phyloP scores from a whole-genome alignment of 2,888 invertebrate species.

The Netelia virgata region DNA sequence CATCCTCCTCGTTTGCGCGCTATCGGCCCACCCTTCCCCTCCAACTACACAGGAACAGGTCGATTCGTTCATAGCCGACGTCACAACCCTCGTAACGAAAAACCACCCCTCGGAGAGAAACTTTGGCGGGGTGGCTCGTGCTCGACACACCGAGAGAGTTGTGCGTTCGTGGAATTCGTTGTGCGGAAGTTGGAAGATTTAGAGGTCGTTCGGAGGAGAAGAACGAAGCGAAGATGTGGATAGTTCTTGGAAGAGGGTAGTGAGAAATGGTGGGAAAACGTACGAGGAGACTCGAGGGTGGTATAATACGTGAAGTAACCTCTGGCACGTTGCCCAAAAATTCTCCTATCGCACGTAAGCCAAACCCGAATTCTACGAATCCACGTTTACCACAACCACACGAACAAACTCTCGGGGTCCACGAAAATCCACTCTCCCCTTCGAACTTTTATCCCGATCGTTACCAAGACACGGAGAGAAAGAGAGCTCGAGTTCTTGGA shows the following conservation, averaged over 20 bases:
- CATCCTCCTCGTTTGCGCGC: slow-evolving; percentile 23
- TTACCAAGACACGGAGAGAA: slow-evolving; percentile 42
- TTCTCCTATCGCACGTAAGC: slow-evolving; percentile 41
- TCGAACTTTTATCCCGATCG: slow-evolving; percentile 61
- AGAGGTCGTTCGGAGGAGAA: slow-evolving; percentile 44
- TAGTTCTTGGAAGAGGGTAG: slow-evolving; percentile 20
- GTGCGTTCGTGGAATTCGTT: slow-evolving; percentile 46
- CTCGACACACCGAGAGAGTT: background rate
- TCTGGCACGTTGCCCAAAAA: slow-evolving; percentile 58
- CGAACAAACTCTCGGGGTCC: slow-evolving; percentile 29
- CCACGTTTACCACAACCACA: slow-evolving; percentile 40
- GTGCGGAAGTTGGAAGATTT: slow-evolving; percentile 55
- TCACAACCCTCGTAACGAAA: slow-evolving; percentile 41
- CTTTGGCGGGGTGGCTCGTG: slow-evolving; percentile 25
- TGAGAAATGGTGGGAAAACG: slow-evolving; percentile 32
- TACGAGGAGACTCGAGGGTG: slow-evolving; percentile 32
- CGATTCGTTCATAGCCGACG: slow-evolving; percentile 58
- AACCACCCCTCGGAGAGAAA: slow-evolving; percentile 22
- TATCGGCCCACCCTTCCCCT: slow-evolving; percentile 24
- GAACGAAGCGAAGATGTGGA: background rate
- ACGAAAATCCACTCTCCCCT: background rate
- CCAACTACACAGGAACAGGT: slow-evolving; percentile 27
- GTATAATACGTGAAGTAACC: slow-evolving; percentile 55
- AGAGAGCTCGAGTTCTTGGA: slow-evolving; percentile 51
- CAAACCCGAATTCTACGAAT: slow-evolving; percentile 59